Evolutionary conservation across 2,797 vertebrate genomes (phyloP), one percentile per base, ranked within the genome.

Genomic region (Pachyuromys duprasi): DNA sequence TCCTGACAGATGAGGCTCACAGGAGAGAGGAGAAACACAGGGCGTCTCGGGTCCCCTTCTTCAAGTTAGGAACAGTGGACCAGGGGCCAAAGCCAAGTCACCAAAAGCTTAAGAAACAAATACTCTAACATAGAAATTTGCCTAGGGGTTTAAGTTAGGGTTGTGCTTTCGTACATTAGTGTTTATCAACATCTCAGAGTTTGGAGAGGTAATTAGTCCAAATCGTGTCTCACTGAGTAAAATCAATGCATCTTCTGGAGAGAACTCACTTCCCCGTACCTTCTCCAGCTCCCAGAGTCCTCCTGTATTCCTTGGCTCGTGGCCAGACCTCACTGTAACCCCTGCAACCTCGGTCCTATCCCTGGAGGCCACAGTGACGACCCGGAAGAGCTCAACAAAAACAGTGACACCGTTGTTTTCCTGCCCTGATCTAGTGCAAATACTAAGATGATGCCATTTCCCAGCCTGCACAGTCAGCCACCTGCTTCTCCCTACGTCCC

Each of bases 121-220:
- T 2, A 45, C 31, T 55, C 89, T 84, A 24, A 55, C 95, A 79
- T 94, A 65, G 45, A 69, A 89, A 88, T 87, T 72, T 74, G n/a
- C 72, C 49, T 49, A 49, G 36, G 45, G 67, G 55, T 24, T 15
- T 81, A 39, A 63, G 39, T 86, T 39, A 4, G 11, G 28, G 76
- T 13, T 24, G n/a, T 20, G 0, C 69, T 42, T 60, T 42, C 17
- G 15, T 31, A 8, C 3, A 11, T 60, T 12, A 39, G 36, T 13
- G 20, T 24, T 69, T 22, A 33, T 15, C 26, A 87, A 31, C 84
- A 42, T n/a, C 28, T 95, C 24, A 57, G 13, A 17, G 53, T 70
- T 18, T 33, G 0, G 1, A 36, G 80, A 72, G 33, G 26, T 84
- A 78, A 45, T 9, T 63, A 79, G 62, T 63, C 67, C 62, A 63